Conservation (phyloP, 2,113 vertebrate genomes). For the Cavia porcellus region DNA sequence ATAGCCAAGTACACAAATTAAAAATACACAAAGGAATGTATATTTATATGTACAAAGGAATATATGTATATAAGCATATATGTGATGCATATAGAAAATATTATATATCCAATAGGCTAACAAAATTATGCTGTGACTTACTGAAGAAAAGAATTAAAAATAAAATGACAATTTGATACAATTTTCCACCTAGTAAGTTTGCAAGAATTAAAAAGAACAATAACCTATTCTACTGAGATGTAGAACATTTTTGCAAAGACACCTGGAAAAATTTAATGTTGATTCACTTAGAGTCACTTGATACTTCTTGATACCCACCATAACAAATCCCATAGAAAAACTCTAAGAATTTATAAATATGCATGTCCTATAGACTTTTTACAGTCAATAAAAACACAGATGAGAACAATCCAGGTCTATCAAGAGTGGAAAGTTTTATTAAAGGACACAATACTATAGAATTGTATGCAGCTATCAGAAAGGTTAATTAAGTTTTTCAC, state of each 20-base stretch:
- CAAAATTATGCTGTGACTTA: background rate
- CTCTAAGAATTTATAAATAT: background rate
- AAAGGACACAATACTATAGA: background rate
- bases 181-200: background rate
- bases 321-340: background rate
- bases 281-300: background rate
- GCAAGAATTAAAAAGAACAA: background rate
- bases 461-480: background rate
- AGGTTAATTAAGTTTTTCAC: background rate
- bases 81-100: background rate
- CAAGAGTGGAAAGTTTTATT: background rate
- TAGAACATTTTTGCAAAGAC: background rate
- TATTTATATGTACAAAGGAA: background rate
- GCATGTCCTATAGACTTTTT: background rate
- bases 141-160: background rate
- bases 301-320: background rate
- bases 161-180: background rate
- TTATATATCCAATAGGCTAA: background rate
- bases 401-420: background rate
- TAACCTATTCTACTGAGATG: background rate
- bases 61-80: too few species aligned
- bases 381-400: background rate
- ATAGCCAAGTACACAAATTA: background rate
- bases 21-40: background rate
- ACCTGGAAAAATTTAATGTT: background rate